Conservation (phyloP, 2,797 vertebrate species). For the Sebastes matsubarae region DNA sequence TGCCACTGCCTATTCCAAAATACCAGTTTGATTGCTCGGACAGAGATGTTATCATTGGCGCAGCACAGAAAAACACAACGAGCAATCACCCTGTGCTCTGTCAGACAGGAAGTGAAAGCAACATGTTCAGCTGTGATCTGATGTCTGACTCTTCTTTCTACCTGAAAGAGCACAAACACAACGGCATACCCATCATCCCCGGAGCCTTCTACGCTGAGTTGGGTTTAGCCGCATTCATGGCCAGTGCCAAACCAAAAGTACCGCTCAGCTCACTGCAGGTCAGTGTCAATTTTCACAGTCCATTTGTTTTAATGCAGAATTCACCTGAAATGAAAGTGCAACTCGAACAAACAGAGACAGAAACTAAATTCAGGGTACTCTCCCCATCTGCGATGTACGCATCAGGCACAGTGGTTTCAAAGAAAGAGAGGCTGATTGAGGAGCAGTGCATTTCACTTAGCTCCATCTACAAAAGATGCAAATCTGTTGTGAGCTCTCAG, state of each 20-base stretch:
- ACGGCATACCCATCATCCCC: conserved; percentile 82
- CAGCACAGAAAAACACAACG: conserved; percentile 65
- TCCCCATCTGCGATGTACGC: conserved; percentile 80
- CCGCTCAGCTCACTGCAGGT: conserved; percentile 81
- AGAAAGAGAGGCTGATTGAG: conserved; percentile 64
- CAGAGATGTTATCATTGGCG: conserved; percentile 66
- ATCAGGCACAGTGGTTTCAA: conserved; percentile 77
- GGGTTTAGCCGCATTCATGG: conserved; percentile 83
- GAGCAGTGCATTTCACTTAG: conserved; percentile 78
- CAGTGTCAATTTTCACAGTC: conserved; percentile 82
- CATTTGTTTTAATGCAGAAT: conserved; percentile 78
- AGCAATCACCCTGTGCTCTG: conserved; percentile 79
- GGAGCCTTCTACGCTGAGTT: conserved; percentile 87
- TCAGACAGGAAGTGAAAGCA: conserved; percentile 62
- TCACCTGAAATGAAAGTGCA: conserved; percentile 80
- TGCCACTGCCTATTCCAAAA: conserved; percentile 79
- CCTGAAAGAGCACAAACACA: conserved; percentile 86
- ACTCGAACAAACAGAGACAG: conserved; percentile 61
- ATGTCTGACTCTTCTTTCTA: conserved; percentile 72
- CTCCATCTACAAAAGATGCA: conserved; percentile 83
- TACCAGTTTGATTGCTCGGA: conserved; percentile 86
- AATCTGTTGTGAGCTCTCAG: conserved; percentile 69
- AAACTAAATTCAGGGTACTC: conserved; percentile 76
- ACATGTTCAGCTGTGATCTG: conserved; percentile 79
- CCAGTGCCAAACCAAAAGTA: conserved; percentile 78